phyloP scores from a whole-genome alignment of 2,113 vertebrate genomes.

The Indicator indicator region DNA sequence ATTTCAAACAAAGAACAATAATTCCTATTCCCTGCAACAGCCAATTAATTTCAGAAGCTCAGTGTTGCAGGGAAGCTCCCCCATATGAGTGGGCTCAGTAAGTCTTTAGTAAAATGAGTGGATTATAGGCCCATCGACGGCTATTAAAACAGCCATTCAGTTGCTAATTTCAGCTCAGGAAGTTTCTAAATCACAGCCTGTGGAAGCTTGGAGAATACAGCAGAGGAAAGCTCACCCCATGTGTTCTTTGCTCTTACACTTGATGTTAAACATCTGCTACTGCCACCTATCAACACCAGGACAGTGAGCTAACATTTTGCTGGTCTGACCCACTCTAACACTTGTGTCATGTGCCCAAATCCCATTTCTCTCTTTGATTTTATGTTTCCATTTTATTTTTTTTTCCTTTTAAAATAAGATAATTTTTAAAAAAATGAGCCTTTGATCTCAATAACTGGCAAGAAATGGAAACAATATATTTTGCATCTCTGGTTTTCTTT shows the following conservation, averaged over 20 bases:
- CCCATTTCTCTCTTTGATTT: background rate
- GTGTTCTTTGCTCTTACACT: background rate
- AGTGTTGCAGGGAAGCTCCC: slow-evolving; percentile 1
- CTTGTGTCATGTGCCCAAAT: background rate
- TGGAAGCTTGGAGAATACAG: background rate
- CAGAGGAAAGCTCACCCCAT: background rate
- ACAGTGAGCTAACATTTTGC: background rate
- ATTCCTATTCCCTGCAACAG: slow-evolving; percentile 30
- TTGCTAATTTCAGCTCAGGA: slow-evolving; percentile 41
- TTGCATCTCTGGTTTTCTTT: background rate
- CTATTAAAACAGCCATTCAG: slow-evolving; percentile 31
- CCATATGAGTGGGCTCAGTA: background rate
- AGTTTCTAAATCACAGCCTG: slow-evolving; percentile 8
- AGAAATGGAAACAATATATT: background rate
- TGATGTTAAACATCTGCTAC: background rate
- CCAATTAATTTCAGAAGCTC: slow-evolving; percentile 49
- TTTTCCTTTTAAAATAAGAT: background rate
- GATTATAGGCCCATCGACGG: slow-evolving; percentile 36
- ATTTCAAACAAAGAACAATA: slow-evolving; percentile 45
- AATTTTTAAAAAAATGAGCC: background rate
- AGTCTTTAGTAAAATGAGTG: slow-evolving; percentile 5
- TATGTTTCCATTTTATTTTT: background rate
- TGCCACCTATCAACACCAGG: background rate
- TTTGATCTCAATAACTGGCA: background rate
- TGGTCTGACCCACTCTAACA: background rate